Evolutionary conservation across 2,113 vertebrate species (phyloP).

Genomic region (Lipotes vexillifer): DNA sequence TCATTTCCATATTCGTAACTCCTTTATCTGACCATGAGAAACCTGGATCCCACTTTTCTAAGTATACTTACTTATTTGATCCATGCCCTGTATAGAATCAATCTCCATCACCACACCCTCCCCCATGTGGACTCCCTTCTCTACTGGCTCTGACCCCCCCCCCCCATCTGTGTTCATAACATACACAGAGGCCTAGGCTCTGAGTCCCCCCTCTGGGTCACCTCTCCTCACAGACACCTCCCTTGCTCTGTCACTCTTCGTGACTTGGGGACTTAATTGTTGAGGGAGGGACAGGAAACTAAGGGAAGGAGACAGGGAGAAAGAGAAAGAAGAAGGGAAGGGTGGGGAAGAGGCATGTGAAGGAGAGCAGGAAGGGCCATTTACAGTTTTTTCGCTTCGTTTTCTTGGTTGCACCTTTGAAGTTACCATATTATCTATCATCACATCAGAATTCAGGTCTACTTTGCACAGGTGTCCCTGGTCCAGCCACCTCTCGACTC

Average conservation of each 20-base stretch:
- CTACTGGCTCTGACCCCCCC: background rate
- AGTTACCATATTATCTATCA: accelerated
- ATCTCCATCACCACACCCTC: accelerated
- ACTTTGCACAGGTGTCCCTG: background rate
- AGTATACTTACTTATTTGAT: background rate
- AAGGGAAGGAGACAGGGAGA: background rate
- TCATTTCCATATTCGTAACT: background rate
- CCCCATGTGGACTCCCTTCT: background rate
- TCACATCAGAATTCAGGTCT: background rate
- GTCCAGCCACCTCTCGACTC: background rate
- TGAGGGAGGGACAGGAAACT: background rate
- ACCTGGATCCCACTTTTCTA: background rate
- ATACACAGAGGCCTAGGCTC: accelerated
- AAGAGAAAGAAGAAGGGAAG: no score
- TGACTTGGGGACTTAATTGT: background rate
- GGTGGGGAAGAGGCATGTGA: accelerated
- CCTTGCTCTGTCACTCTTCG: background rate
- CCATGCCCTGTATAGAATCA: background rate
- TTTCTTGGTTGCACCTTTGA: background rate
- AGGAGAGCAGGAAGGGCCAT: background rate
- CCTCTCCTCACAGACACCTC: background rate
- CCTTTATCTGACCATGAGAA: background rate
- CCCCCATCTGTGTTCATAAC: background rate
- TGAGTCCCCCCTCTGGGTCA: background rate
- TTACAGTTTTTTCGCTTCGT: background rate